Percentiles rank a stretch among this genome's conserved stretches.
Evolutionary conservation across 2,797 vertebrate species (phyloP).

Genomic region (Oreochromis mossambicus): DNA sequence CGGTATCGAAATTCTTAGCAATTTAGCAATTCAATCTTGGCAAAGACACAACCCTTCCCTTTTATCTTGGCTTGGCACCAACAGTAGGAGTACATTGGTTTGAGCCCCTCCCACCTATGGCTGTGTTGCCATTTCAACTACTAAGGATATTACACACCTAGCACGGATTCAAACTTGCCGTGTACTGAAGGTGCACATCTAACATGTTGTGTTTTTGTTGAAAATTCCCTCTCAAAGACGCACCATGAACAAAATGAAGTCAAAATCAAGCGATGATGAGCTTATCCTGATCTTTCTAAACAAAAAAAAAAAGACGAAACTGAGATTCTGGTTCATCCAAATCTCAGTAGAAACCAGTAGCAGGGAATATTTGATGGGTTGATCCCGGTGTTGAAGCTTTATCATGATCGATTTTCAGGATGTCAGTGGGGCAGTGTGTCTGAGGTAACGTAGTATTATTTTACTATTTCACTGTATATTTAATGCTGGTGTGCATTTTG

Average conservation of each 20-base stretch:
- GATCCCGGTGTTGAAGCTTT: background rate
- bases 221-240: background rate
- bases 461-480: background rate
- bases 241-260: background rate
- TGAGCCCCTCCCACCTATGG: background rate
- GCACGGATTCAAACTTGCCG: rapidly evolving
- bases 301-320: background rate
- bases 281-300: background rate
- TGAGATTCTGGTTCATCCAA: background rate
- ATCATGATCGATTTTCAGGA: background rate
- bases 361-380: background rate
- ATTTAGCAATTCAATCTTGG: background rate
- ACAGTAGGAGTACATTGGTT: background rate
- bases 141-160: background rate
- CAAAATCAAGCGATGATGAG: background rate
- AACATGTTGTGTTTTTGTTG: background rate
- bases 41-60: background rate
- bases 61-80: background rate
- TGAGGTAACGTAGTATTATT: background rate
- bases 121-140: background rate
- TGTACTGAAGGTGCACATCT: background rate
- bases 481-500: background rate
- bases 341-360: background rate
- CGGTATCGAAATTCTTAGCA: background rate
- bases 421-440: background rate